A percentile compares a stretch with the other conserved stretches of the same genome.
phyloP scores from a whole-genome alignment of 2,113 vertebrate genomes.

The Pelecanoides urinatrix region DNA sequence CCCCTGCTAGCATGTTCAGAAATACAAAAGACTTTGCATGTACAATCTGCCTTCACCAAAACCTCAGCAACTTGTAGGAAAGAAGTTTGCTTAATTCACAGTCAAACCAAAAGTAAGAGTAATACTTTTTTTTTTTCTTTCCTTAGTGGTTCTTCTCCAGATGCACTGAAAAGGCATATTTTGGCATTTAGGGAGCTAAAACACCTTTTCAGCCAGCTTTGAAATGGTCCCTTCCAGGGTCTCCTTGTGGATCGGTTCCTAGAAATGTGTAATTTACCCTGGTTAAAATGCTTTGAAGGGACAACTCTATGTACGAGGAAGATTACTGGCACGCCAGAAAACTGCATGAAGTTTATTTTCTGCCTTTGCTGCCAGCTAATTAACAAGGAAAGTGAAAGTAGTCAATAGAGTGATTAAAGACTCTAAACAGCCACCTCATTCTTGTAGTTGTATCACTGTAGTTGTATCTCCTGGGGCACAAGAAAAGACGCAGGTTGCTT shows the following conservation, averaged over 20 bases:
- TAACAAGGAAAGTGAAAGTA: not conserved
- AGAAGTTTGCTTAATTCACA: not conserved
- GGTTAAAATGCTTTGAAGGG: not conserved
- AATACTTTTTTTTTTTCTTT: not conserved
- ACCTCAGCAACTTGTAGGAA: not conserved
- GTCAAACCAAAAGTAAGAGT: not conserved
- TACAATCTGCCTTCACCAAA: not conserved
- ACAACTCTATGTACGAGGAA: not conserved
- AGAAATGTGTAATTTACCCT: not conserved
- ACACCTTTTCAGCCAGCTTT: not conserved
- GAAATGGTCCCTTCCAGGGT: not conserved
- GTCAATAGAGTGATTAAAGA: not conserved
- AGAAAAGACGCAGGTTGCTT: accelerated
- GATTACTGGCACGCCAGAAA: not conserved
- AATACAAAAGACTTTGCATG: not conserved
- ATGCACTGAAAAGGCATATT: not conserved
- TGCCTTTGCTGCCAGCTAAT: not conserved
- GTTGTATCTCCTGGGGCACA: not conserved
- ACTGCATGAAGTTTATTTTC: not conserved
- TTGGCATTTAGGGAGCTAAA: not conserved
- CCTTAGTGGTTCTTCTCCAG: not conserved
- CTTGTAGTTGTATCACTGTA: not conserved
- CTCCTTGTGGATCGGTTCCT: not conserved
- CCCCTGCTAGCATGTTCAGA: not conserved
- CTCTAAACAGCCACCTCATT: not conserved